These are phyloP conservation scores for Phalacrocorax carbo DNA, from an alignment of 2,113 vertebrate species.

Conservation along the genomic window DNA sequence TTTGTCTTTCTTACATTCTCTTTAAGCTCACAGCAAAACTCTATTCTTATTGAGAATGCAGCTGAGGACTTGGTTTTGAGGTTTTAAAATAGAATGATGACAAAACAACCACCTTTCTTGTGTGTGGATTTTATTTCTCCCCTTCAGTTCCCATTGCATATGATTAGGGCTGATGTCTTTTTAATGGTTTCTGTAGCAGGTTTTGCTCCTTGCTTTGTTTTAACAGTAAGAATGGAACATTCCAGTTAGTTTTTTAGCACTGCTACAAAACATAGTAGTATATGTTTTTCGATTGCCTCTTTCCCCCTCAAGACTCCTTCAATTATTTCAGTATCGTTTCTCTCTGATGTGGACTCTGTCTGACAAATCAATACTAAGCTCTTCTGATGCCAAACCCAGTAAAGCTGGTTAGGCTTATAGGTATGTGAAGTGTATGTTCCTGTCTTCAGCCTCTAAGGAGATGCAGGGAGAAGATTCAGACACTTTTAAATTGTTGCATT, in stretches of 20 bases:
- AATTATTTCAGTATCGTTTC: background rate
- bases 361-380: slow-evolving; percentile 11
- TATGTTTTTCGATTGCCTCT: background rate
- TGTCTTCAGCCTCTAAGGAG: background rate
- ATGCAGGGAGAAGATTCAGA: background rate
- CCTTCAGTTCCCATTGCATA: background rate
- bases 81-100: background rate
- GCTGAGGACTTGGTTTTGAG: background rate
- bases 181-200: background rate
- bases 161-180: background rate
- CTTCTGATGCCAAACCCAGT: background rate
- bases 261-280: background rate
- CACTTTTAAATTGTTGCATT: background rate
- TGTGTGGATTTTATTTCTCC: background rate
- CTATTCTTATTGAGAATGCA: background rate
- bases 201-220: background rate
- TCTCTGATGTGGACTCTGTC: background rate
- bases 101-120: background rate
- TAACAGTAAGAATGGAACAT: background rate
- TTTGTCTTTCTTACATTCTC: background rate
- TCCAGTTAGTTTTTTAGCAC: background rate
- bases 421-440: background rate
- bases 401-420: background rate
- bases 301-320: background rate
- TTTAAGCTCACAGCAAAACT: background rate